Base-by-base conservation (phyloP, 2,888 invertebrate genomes). In the Bombylius major region DNA sequence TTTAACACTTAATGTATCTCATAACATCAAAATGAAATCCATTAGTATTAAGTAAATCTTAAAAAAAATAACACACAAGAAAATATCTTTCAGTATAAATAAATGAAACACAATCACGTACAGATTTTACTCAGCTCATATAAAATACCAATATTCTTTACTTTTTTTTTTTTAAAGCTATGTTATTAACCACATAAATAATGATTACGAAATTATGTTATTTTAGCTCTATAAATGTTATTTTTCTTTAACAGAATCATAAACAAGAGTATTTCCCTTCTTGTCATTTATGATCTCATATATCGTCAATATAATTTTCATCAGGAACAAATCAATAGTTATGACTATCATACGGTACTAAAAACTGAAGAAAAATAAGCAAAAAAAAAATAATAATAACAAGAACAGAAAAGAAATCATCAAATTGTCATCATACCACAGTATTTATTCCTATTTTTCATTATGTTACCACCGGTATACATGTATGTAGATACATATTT, bases 311-410 rank as follows among this genome's bases (percentile, higher is more conserved):
- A 58, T 58, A 58, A 61, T 59, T 61, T 61, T 59, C 61, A 61
- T 61, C 61, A 61, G 56, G 58, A 56, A 58, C 61, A 61, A 61
- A 61, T 61, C 61, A 61, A 61, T 61, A 61, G 59, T 61, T 61
- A 61, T 59, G 61, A 57, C 59, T 57, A 48, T 23, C 32, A 50
- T 36, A 39, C 42, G 46, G 53, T 46, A 50, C 32, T 33, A 53
- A 56, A 53, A 56, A 56, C 45, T 49, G 46, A 56, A 36, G 36
- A 36, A 36, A 6, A 36, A 6, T 36, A 36, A 5, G 8, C 36
- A 8, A 9, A 8, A 36, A 23, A 23, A 23, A 23, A 23, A 23
- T 2, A 23, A 1, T 2, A 23, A 23, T 23, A 23, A 23, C 3
- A 23, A 23, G 23, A 23, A 23, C 23, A 23, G 23, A 23, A 23